Evolutionary conservation across 1,140 invertebrate species (phyloP), one percentile per base, ranked within the genome.

Genomic region (Drosophila arawakana): DNA sequence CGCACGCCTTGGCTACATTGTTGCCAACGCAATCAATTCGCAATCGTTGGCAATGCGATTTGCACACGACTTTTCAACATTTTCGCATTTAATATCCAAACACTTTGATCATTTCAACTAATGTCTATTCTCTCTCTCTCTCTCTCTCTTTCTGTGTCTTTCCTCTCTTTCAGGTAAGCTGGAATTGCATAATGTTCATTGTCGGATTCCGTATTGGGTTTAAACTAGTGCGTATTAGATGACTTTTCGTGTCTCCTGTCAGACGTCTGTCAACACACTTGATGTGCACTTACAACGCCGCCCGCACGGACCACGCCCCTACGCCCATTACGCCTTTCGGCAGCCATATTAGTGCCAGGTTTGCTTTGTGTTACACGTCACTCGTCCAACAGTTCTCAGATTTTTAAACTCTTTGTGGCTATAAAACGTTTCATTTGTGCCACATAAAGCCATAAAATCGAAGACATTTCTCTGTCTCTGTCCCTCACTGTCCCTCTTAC

Each of bases 321-420:
- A 10, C 77, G 68, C 65, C 75, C 71, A 49, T 47, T 37, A 10
- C 63, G 7, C 65, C 34, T 35, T n/a, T 21, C 49, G 54, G 74
- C 74, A 88, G 84, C 84, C 84, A 88, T 88, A 88, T 80, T 83
- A 88, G 77, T 88, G 84, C 84, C 77, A 73, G 80, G 84, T 78
- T 78, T 70, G 79, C 76, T 83, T 70, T 79, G 60, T 80, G 83
- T 86, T 84, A 69, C 76, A 83, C 80, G 80, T 81, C 79, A 78
- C 60, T 83, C 62, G 34, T n/a, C 47, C 35, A 11, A 15, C 11
- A 63, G 18, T 34, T 54, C 30, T 52, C 21, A 35, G 34, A 1
- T 30, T 54, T 8, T 58, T n/a, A 4, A 13, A 25, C 5, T 41
- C 39, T 41, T 4, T 50, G 61, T 43, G 54, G 54, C 54, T 41